These are phyloP conservation scores for Novumbra hubbsi DNA, from an alignment of 2,797 vertebrate genomes.

Conservation along the genomic window DNA sequence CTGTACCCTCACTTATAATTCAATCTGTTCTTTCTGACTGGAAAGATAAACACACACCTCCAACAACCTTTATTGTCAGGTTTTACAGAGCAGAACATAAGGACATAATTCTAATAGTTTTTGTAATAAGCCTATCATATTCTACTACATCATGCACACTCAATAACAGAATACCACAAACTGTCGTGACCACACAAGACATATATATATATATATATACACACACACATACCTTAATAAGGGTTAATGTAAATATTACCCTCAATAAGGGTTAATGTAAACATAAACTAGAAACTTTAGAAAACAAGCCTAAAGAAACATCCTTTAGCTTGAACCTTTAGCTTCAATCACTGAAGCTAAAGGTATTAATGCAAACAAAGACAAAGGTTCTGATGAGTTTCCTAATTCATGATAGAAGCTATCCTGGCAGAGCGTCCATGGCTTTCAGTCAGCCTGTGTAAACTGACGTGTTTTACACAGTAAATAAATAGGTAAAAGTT, in stretches of 20 bases:
- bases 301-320: conserved; percentile 41
- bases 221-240: no score
- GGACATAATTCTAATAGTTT: conserved; percentile 35
- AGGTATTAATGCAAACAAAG: background rate
- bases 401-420: background rate
- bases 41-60: conserved; percentile 67
- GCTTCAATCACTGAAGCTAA: conserved; percentile 2
- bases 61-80: conserved; percentile 42
- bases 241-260: no score
- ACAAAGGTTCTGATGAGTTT: background rate
- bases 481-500: conserved; percentile 61
- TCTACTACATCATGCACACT: conserved; percentile 21
- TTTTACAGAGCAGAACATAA: conserved; percentile 48
- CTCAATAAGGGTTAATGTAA: no score
- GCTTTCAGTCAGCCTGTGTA: conserved; percentile 1
- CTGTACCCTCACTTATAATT: conserved; percentile 8
- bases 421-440: conserved; percentile 18
- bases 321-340: no score
- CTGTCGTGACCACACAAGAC: background rate
- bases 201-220: background rate
- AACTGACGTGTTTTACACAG: conserved; percentile 17
- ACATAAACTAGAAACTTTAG: no score
- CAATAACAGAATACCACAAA: conserved; percentile 6
- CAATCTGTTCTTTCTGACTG: conserved; percentile 16
- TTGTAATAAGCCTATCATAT: conserved; percentile 37